A percentile compares a stretch with the other conserved stretches of the same genome.
phyloP scores from a whole-genome alignment of 2,888 invertebrate genomes.

The Drosophila picticornis region DNA sequence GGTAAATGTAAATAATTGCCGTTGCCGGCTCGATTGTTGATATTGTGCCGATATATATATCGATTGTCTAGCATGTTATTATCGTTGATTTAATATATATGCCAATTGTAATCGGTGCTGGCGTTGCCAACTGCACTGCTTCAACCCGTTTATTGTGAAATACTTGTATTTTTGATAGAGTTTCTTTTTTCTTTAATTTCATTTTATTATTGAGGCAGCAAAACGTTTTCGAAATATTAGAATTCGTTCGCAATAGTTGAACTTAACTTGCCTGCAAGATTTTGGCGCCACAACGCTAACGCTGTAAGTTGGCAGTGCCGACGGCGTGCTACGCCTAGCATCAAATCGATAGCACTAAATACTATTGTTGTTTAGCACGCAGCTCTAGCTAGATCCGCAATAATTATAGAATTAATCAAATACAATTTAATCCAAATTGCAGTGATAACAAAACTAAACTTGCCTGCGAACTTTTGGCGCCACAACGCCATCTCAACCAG shows the following conservation, averaged over 20 bases:
- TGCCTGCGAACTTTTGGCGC: slow-evolving; percentile 6
- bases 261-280: neutral
- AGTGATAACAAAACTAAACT: neutral
- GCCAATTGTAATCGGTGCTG: slow-evolving; percentile 2
- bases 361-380: too few species aligned
- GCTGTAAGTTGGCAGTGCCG: slow-evolving; percentile 28
- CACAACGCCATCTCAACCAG: neutral
- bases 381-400: too few species aligned
- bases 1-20: slow-evolving; percentile 19
- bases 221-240: neutral
- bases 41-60: slow-evolving; percentile 9
- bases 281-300: slow-evolving; percentile 1
- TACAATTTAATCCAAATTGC: too few species aligned
- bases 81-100: neutral
- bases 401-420: too few species aligned
- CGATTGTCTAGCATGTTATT: slow-evolving; percentile 1
- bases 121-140: slow-evolving; percentile 8
- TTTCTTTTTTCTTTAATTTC: neutral
- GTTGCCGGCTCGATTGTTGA: slow-evolving; percentile 45
- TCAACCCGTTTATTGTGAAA: neutral
- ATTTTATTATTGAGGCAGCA: neutral
- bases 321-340: slow-evolving; percentile 3
- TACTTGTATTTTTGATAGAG: neutral
- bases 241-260: neutral
- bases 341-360: slow-evolving; percentile 18